Base-by-base conservation (phyloP, 2,797 vertebrate genomes). In the Adrianichthys oophorus region DNA sequence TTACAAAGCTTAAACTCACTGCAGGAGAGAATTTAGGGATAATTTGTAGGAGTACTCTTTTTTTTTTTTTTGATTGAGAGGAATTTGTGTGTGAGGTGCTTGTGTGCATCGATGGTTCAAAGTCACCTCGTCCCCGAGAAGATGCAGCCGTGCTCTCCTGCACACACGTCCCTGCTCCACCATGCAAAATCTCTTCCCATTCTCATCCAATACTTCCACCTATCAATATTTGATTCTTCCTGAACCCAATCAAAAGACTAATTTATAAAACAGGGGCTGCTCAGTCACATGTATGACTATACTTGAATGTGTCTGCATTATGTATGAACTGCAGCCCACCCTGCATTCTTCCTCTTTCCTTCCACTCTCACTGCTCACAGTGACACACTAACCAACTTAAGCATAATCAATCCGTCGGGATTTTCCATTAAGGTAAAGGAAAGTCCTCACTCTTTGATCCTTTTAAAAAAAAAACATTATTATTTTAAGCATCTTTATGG, bases 151-250 rank as follows among this genome's bases (percentile, higher is more conserved):
- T 76, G 60, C 68, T 73, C 72, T 67, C 60, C 21, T 24, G 65
- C 81, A 74, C 60, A 53, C 52, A 53, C 59, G 67, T 41, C 73
- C 55, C 67, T 19, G 50, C 68, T 68, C 44, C 29, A 42, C 46
- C 52, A 70, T 62, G 58, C 61, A 32, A 67, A 63, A 67, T 80
- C 52, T 75, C 80, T 73, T 65, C 26, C 73, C 74, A 78, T 76
- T 87, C 76, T 85, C 77, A 62, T 84, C 81, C 68, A 70, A 75
- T 86, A 85, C 86, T 78, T 79, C 71, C 7, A 3, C 56, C 58
- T 79, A 92, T 92, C 84, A 89, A 92, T 92, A 90, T 90, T 92
- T 92, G 70, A 92, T 91, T 65, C 56, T 57, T 74, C 61, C 62
- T 15, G 46, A 76, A 83, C 63, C 85, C 84, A 82, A 87, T 91